Percentiles rank a stretch among this genome's conserved stretches.
phyloP scores from a whole-genome alignment of 2,797 vertebrate genomes.

The Anguilla anguilla region DNA sequence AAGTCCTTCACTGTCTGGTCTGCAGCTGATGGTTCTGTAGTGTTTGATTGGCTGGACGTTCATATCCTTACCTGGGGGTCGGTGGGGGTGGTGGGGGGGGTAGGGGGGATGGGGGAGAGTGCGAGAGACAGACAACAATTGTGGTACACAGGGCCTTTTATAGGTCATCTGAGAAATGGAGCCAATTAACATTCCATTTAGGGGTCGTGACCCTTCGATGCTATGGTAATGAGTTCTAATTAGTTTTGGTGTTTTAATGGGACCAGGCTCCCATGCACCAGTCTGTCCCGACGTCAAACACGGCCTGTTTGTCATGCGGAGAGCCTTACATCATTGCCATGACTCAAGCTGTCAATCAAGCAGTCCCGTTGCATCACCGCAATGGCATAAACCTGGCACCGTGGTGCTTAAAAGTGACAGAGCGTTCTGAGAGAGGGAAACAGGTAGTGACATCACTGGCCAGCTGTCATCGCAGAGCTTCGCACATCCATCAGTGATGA shows the following conservation, averaged over 20 bases:
- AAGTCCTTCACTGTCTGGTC: not conserved
- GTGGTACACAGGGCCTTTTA: not conserved
- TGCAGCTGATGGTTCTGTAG: not conserved
- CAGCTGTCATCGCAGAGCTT: not conserved
- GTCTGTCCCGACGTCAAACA: not conserved
- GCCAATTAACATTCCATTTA: not conserved
- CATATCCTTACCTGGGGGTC: not conserved
- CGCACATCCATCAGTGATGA: not conserved
- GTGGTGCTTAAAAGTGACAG: not conserved
- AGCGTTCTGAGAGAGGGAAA: not conserved
- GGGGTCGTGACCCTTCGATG: not conserved
- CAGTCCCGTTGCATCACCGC: not conserved
- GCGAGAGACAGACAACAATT: not conserved
- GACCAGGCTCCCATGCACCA: not conserved
- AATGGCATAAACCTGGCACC: not conserved
- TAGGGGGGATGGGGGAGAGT: not conserved
- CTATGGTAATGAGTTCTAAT: not conserved
- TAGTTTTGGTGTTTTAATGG: conserved; percentile 6
- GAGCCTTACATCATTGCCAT: not conserved
- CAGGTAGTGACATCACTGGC: not conserved
- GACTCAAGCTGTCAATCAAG: not conserved
- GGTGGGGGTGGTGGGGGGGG: not conserved
- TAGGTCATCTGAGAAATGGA: not conserved
- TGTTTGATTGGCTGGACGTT: not conserved
- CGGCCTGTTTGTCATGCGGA: not conserved